Base-by-base conservation (phyloP, 2,113 vertebrate genomes). In the Phalacrocorax aristotelis region DNA sequence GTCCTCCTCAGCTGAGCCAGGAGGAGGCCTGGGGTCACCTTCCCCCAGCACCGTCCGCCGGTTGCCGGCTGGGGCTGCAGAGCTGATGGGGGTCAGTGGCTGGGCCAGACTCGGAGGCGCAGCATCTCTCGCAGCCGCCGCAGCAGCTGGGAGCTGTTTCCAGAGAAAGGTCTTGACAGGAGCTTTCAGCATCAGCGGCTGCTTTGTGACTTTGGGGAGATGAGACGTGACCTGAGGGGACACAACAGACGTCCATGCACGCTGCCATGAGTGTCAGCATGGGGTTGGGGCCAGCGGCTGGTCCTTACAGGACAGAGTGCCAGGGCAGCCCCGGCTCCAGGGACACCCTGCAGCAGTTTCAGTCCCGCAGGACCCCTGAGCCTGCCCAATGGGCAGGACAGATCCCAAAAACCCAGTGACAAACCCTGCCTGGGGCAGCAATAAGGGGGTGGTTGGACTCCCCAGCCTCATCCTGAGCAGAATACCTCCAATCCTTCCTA, bases 121-220 rank as follows among this genome's bases (percentile, higher is more conserved):
- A 20, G 17, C 40, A 13, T 51, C 52, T 61, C 70, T 52, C 30
- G 3, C 23, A 30, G 27, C 15, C 17, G 48, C 38, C 6, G 36
- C 83, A 0, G 3, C 15, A 8, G 83, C 79, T 7, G 64, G 78
- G 69, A 92, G 75, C 21, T 40, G 44, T 11, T 91, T 55, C 90
- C 91, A 57, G 17, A 34, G 17, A 30, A 80, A n/a, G 17, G 44
- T 36, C 52, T 76, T 15, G 15, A 32, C 23, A 6, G 84, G 74
- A 13, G 82, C 48, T 32, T 96, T 93, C 76, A 93, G 83, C 66
- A 95, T 49, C 75, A 91, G 32, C 1, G 64, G 89, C 77, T 64
- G 93, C 93, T 98, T 98, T 5, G 64, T 97, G 54, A 98, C 90
- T 92, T 98, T 98, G 22, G 96, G 97, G 66, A 98, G 65, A 51